Evolutionary conservation across 2,888 invertebrate species (phyloP).

Genomic region (Drepanosiphum platanoidis): DNA sequence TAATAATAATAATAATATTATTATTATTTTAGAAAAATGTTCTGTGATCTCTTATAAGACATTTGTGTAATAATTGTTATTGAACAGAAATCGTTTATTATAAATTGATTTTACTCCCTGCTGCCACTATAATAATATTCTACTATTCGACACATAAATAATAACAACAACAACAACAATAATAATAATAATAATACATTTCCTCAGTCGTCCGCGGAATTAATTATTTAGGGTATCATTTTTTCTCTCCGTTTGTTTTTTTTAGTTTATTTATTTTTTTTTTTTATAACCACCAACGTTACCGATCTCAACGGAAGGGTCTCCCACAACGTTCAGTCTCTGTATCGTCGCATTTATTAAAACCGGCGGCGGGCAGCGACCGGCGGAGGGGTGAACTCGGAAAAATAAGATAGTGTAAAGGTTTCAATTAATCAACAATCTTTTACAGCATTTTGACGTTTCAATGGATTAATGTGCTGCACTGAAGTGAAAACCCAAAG

Average conservation of each 20-base stretch:
- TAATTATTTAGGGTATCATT: slow-evolving; percentile 5
- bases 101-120: background rate
- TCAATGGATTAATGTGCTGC: slow-evolving; percentile 56
- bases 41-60: slow-evolving; percentile 57
- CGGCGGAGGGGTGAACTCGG: slow-evolving; percentile 1
- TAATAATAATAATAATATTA: slow-evolving; percentile 24
- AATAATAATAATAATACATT: slow-evolving; percentile 2
- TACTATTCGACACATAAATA: background rate
- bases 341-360: slow-evolving; percentile 35
- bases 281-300: background rate
- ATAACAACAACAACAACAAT: background rate
- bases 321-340: background rate
- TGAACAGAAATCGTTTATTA: slow-evolving; percentile 46
- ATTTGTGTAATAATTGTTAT: slow-evolving; percentile 45
- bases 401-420: slow-evolving; percentile 49
- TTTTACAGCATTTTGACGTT: slow-evolving; percentile 59
- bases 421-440: slow-evolving; percentile 60
- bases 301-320: slow-evolving; percentile 26
- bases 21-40: slow-evolving; percentile 48
- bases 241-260: no score
- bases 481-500: slow-evolving; percentile 25
- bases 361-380: background rate
- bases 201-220: background rate
- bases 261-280: slow-evolving; percentile 3
- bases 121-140: background rate